phyloP scores from a whole-genome alignment of 2,797 vertebrate genomes.

The Monodelphis domestica region DNA sequence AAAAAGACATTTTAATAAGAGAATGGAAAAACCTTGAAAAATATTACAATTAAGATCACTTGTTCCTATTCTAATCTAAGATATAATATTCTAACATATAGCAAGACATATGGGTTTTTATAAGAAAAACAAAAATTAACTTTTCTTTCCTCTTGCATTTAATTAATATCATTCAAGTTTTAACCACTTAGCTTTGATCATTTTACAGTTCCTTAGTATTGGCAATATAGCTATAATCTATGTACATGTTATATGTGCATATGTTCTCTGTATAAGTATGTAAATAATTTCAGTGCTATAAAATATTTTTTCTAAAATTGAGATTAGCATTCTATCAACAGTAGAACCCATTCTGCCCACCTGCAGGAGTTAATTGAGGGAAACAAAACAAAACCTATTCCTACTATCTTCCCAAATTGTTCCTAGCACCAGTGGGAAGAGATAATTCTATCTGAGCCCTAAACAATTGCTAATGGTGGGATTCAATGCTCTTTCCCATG shows the following conservation, averaged over 20 bases:
- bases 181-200: neutral
- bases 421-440: neutral
- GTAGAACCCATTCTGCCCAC: neutral
- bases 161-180: slow-evolving; percentile 19
- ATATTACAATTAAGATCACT: slow-evolving; percentile 26
- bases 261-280: neutral
- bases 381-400: neutral
- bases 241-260: neutral
- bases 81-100: too few relatives aligned
- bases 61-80: too few relatives aligned
- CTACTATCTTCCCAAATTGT: neutral
- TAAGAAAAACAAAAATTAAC: slow-evolving; percentile 47
- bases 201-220: neutral
- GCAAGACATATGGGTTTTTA: slow-evolving; percentile 21
- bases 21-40: slow-evolving; percentile 61
- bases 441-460: neutral
- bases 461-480: neutral
- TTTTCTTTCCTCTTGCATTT: neutral
- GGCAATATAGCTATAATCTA: neutral
- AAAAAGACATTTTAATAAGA: slow-evolving; percentile 47
- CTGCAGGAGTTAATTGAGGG: neutral
- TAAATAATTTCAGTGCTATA: neutral
- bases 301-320: neutral
- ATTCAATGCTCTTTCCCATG: neutral
- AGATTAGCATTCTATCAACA: neutral